A percentile compares a stretch with the other conserved stretches of the same genome.
These are phyloP conservation scores for Siniperca knerii DNA, from an alignment of 2,113 vertebrate species.

Conservation along the genomic window DNA sequence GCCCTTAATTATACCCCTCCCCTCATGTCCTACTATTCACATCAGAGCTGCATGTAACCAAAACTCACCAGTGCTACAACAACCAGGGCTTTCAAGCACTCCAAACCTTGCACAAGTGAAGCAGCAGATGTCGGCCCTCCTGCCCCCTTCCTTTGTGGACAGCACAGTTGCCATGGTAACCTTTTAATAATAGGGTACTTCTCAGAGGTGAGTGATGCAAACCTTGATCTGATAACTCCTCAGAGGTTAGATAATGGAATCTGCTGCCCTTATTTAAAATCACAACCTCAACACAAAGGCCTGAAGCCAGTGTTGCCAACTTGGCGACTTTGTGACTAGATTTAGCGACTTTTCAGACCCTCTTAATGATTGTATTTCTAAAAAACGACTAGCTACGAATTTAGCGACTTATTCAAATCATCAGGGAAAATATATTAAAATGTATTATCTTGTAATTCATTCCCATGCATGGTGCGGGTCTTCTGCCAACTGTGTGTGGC, in stretches of 20 bases:
- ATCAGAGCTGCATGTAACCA: not conserved
- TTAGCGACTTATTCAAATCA: too few species aligned
- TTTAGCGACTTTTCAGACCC: too few species aligned
- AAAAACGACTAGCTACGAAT: too few species aligned
- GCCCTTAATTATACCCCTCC: fast-evolving
- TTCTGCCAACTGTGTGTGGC: too few species aligned
- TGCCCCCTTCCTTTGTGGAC: not conserved
- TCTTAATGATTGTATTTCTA: too few species aligned
- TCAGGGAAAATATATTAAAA: too few species aligned
- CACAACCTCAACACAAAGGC: not conserved
- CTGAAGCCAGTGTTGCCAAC: too few species aligned
- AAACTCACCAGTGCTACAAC: not conserved
- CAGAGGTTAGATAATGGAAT: not conserved
- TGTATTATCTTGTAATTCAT: too few species aligned
- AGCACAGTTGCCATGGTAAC: slow-evolving; percentile 42
- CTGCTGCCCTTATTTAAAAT: not conserved
- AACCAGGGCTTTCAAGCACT: slow-evolving; percentile 24
- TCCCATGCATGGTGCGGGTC: too few species aligned
- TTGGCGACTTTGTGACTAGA: too few species aligned
- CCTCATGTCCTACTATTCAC: not conserved
- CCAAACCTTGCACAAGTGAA: not conserved
- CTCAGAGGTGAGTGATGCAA: not conserved
- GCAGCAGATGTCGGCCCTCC: not conserved
- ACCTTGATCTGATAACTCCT: slow-evolving; percentile 10
- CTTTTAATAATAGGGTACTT: not conserved